Percentiles rank a stretch among this genome's conserved stretches.
Conservation (phyloP, 2,113 vertebrate genomes). For the Sarotherodon lohbergeri region DNA sequence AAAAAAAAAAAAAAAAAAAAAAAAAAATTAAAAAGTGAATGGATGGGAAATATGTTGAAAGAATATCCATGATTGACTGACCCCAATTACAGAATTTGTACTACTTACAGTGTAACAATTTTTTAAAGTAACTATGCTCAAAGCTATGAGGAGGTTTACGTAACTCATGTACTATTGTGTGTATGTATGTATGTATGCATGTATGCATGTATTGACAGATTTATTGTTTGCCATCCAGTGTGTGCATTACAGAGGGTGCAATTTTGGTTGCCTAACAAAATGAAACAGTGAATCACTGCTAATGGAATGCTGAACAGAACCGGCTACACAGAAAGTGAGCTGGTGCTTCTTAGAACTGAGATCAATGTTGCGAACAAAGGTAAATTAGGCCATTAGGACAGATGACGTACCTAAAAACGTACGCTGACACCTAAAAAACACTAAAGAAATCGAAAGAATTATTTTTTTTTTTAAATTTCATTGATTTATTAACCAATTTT, state of each 20-base stretch:
- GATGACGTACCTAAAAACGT: neutral
- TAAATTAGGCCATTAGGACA: neutral
- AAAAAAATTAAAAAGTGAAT: neutral
- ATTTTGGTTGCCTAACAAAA: neutral
- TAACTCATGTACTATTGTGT: neutral
- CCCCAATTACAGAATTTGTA: neutral
- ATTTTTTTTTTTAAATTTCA: rapidly evolving
- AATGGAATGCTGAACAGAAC: conserved; percentile 38
- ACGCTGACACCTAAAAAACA: neutral
- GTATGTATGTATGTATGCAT: neutral
- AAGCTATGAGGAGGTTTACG: neutral
- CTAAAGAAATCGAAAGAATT: neutral
- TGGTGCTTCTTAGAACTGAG: neutral
- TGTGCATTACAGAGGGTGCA: neutral
- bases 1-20: neutral
- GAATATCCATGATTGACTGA: neutral
- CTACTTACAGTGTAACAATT: neutral
- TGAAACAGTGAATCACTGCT: conserved; percentile 11
- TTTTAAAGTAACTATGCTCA: neutral
- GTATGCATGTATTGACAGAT: neutral
- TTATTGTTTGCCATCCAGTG: neutral
- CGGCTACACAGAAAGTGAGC: conserved; percentile 8
- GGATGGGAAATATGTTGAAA: neutral
- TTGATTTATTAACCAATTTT: neutral
- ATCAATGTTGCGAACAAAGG: neutral